phyloP scores from a whole-genome alignment of 2,113 vertebrate species.

The Taurulus bubalis region DNA sequence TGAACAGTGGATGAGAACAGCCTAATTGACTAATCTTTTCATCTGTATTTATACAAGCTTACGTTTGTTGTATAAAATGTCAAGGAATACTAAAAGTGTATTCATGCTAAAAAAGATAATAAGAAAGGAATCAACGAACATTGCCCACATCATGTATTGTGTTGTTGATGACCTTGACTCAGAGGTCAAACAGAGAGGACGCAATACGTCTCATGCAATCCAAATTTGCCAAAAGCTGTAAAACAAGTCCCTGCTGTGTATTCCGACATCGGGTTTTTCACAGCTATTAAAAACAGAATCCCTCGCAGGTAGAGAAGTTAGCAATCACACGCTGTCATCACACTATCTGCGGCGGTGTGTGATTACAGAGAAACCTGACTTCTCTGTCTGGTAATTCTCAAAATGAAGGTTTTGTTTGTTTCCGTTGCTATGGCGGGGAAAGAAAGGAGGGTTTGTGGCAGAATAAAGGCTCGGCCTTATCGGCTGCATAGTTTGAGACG shows the following conservation, averaged over 20 bases:
- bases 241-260: constrained; percentile 38
- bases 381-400: constrained; percentile 35
- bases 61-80: background rate
- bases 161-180: background rate
- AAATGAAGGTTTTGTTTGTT: constrained; percentile 57
- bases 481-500: constrained; percentile 17
- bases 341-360: constrained; percentile 22
- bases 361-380: constrained; percentile 56
- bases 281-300: constrained; percentile 22
- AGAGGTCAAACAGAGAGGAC: background rate
- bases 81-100: background rate
- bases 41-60: background rate
- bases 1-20: background rate
- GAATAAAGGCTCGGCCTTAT: constrained; percentile 42
- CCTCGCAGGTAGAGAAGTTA: constrained; percentile 25
- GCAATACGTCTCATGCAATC: background rate
- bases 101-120: background rate
- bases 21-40: background rate
- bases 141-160: background rate
- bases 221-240: constrained; percentile 3
- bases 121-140: background rate
- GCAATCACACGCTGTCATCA: constrained; percentile 34
- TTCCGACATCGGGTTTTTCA: constrained; percentile 1
- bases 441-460: constrained; percentile 36
- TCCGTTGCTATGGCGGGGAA: constrained; percentile 54